Evolutionary conservation across 2,113 vertebrate genomes (phyloP).

Genomic region (Zosterops japonicus): DNA sequence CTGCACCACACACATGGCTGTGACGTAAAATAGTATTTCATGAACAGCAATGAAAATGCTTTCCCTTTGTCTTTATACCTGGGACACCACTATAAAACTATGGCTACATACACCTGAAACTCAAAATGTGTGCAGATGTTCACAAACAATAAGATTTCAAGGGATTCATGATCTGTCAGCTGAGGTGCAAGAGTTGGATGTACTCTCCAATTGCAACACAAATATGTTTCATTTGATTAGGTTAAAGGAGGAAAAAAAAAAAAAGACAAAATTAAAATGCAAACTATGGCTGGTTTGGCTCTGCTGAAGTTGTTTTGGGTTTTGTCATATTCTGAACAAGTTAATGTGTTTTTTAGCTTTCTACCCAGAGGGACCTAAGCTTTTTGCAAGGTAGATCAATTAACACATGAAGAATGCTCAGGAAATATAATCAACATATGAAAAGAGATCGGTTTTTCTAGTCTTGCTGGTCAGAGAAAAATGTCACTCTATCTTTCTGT

Average conservation of each 20-base stretch:
- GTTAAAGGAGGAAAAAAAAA: background rate
- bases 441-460: background rate
- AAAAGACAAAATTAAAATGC: fast-evolving
- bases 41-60: background rate
- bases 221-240: background rate
- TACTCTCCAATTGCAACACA: background rate
- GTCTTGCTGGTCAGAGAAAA: background rate
- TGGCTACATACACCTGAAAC: background rate
- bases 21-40: background rate
- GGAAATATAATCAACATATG: background rate
- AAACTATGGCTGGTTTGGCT: background rate
- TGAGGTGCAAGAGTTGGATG: background rate
- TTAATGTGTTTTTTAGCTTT: background rate
- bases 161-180: background rate
- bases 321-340: background rate
- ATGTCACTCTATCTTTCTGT: background rate
- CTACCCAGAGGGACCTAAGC: background rate
- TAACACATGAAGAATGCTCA: background rate
- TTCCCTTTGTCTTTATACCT: no score
- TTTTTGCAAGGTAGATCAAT: background rate
- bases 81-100: background rate
- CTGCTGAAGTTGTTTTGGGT: background rate
- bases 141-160: background rate
- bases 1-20: fast-evolving
- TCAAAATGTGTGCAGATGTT: background rate